Evolutionary conservation across 1,140 invertebrate genomes (phyloP), one percentile per base, ranked within the genome.

Genomic region (Musca vetustissima): DNA sequence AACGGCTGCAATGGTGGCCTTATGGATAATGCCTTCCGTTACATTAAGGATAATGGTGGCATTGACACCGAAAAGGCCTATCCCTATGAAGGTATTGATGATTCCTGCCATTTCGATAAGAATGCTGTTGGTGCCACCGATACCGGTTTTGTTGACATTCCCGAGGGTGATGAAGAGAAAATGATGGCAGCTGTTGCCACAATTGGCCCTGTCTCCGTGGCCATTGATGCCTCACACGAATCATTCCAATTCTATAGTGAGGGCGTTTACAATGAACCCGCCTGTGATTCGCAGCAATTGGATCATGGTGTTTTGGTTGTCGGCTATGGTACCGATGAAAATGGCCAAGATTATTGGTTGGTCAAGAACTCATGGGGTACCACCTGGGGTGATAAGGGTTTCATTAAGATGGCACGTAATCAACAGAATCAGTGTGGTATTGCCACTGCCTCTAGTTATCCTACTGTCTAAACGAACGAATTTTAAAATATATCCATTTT

Each of bases 1-100:
- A 89, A 97, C 80, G 98, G 98, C 50, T 99, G 98, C 84, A 90
- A 94, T 73, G 97, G 97, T 74, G 97, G 97, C 69, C 85, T 98
- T 17, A 98, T 98, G 95, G 94, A 98, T 84, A 86, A 92, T 73
- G 93, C 93, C 53, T 96, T 97, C 86, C 85, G 90, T 73, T 99
- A 99, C 83, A 90, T 99, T 73, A 94, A 91, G 82, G 89, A 92
- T 50, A 98, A 98, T 78, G 80, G 80, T 7, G 92, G 92, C 64
- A 88, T 99, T 70, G 97, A 99, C 83, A 98, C 96, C 6, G 97
- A 99, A 84, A 85, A 87, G 25, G 88, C 87, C n/a, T 97, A 98
- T 81, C 92, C 94, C 0, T 98, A 98, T 81, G 91, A 94, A 82
- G 95, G 85, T 17, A 82, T 90, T 72, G 88, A 91, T 75, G 90